Evolutionary conservation across 2,113 vertebrate species (phyloP).

Genomic region (mouse (Mus musculus)): DNA sequence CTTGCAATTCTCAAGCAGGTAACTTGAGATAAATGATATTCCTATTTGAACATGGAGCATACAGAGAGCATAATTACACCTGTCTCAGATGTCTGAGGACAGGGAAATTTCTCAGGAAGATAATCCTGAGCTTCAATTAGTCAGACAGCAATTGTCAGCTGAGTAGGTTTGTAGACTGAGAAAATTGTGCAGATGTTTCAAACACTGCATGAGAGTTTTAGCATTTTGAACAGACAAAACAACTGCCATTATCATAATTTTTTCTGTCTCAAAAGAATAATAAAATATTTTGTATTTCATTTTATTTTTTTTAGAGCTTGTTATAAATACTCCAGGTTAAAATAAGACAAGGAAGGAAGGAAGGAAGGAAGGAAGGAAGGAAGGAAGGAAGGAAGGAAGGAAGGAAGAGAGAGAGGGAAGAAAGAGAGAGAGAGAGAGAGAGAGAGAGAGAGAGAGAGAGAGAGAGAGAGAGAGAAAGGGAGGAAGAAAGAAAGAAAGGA

Average conservation of each 20-base stretch:
- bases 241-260: background rate
- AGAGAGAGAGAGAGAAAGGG: no score
- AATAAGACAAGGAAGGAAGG: background rate
- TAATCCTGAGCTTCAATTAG: background rate
- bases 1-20: background rate
- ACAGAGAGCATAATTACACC: background rate
- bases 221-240: background rate
- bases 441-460: no score
- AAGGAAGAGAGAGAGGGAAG: background rate
- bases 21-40: background rate
- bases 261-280: background rate
- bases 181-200: background rate
- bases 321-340: background rate
- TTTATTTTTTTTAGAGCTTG: background rate
- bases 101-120: background rate
- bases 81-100: constrained; percentile 18
- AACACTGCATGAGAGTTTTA: background rate
- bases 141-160: background rate
- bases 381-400: background rate
- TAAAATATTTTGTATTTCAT: background rate
- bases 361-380: no score
- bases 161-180: background rate
- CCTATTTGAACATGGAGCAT: background rate
- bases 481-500: background rate
- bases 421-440: background rate